Conservation (phyloP, 2,888 invertebrate genomes). For the Tipula unca region DNA sequence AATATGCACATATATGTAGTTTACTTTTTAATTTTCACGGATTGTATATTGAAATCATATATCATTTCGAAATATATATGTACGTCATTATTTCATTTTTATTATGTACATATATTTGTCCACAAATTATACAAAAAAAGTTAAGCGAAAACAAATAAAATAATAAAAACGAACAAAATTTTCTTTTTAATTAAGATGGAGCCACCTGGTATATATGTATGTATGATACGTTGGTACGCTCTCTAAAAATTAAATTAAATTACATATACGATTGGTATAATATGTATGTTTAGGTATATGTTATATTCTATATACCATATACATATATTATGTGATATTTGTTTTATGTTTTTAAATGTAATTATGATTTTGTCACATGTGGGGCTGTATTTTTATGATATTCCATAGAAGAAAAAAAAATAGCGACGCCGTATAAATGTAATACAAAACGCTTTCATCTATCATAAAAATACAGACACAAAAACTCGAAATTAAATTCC, state of each 20-base stretch:
- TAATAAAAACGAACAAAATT: background rate
- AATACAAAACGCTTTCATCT: background rate
- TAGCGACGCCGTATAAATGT: background rate
- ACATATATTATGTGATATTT: background rate
- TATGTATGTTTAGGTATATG: background rate
- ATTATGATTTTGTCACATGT: background rate
- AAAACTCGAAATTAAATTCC: background rate
- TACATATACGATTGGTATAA: background rate
- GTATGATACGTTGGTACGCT: background rate
- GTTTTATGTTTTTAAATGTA: slow-evolving; percentile 8
- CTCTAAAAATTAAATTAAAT: background rate
- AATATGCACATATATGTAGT: too few relatives aligned
- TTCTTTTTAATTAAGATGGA: background rate
- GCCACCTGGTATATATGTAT: background rate
- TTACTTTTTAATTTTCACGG: too few relatives aligned
- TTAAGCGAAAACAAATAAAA: background rate
- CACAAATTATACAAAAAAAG: background rate
- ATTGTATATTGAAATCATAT: too few relatives aligned
- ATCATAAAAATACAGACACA: background rate
- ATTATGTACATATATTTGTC: background rate
- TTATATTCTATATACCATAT: too few relatives aligned
- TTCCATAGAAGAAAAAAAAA: background rate
- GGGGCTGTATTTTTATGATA: background rate
- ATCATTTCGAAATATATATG: too few relatives aligned
- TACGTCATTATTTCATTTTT: too few relatives aligned